Evolutionary conservation across 2,797 vertebrate genomes (phyloP), one percentile per base, ranked within the genome.

Genomic region (Lutjanus campechanus): DNA sequence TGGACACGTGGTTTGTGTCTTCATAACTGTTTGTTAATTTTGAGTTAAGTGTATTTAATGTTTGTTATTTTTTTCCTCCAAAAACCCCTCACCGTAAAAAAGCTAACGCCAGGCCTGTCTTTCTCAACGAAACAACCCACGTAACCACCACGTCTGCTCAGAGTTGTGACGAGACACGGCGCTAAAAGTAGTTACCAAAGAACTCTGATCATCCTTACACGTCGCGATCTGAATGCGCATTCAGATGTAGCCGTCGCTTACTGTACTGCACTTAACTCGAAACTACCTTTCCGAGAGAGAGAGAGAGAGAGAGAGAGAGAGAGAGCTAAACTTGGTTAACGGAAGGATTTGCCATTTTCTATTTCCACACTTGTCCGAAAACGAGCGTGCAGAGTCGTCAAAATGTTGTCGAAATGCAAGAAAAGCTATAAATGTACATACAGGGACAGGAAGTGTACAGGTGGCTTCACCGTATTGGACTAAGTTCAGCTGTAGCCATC

Each of bases 121-220:
- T 78, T 71, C 19, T 63, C 36, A 16, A 13, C 67, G 20, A 25
- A 69, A 61, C 10, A 15, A 55, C 8, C 29, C 8, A 55, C 47
- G 50, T 43, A 59, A 68, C 43, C 50, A 49, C 43, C 69, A 54
- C 7, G 41, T 82, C 53, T 19, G 16, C 82, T 86, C 61, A 9
- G 66, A 85, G 66, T 65, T 74, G 70, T 50, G 75, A 85, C 72
- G 20, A 29, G 49, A 72, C 56, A 13, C 61, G 41, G 74, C 36
- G 65, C 82, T 77, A 67, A 74, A 76, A 47, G 56, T 70, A 84
- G 72, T 89, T 77, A 89, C 90, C 92, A 94, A 93, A 93, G 90
- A 91, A 50, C 83, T 85, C 65, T 73, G 76, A 85, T 79, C 79
- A n/a, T 87, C 29, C 29, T 36, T 69, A 73, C 70, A 13, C 1